Base-by-base conservation (phyloP, 2,113 vertebrate genomes). In the Natator depressus region DNA sequence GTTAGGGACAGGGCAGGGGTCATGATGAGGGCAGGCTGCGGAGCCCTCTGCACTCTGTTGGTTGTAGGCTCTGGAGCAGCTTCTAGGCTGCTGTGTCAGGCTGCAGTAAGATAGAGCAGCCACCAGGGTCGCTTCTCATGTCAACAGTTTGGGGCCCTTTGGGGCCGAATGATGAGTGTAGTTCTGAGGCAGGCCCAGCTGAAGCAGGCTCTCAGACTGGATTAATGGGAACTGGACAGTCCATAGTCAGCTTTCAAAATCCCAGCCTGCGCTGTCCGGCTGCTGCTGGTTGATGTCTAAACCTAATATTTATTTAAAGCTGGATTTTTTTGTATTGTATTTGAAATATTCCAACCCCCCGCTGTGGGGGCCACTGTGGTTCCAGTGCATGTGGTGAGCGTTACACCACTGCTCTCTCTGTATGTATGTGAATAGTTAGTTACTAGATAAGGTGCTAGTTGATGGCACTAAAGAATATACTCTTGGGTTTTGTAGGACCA, bases 291-390 rank as follows among this genome's bases (percentile, higher is more conserved):
- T 29, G 49, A 12, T 27, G 81, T 53, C 87, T 86, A 84, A 93
- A 53, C 38, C 85, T 49, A 93, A n/a, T 54, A 86, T 90, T 94
- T 96, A 89, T 72, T 86, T 94, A 88, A 95, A 94, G 85, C 91
- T 62, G 17, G 53, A 85, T 85, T 96, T 89, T 89, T 86, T 1
- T 2, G 93, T 53, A 84, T 57, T 89, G 5, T 53, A 93, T 90
- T 94, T 78, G 55, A 62, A 89, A 89, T 88, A 80, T 88, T 96
- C 96, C 11, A 4, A 5, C 89, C 42, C 12, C 38, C 90, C 81
- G n/a, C n/a, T 38, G 9, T 35, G 31, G n/a, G 17, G 69, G 19
- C 4, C 17, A 75, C 19, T 12, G 72, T 42, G 72, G 14, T 35
- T 42, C 17, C 72, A 42, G 19, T 11, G 38, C 19, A 42, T 12